phyloP scores from a whole-genome alignment of 1,140 invertebrate genomes.

The Drosophila lowei region DNA sequence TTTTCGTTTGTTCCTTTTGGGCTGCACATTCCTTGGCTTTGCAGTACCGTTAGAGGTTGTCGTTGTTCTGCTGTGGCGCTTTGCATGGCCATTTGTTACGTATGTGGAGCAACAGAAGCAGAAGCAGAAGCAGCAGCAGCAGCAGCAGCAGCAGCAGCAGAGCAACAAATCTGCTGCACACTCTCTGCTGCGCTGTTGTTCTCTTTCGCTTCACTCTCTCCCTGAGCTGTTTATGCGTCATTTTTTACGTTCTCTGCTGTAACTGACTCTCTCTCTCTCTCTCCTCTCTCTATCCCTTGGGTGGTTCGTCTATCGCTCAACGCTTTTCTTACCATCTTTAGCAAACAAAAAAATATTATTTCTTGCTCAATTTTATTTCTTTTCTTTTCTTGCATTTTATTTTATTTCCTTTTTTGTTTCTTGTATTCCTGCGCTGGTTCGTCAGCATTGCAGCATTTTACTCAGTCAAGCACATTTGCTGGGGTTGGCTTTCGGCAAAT shows the following conservation, averaged over 20 bases:
- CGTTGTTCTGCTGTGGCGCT: slow-evolving; percentile 59
- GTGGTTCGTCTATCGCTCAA: slow-evolving; percentile 21
- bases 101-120: slow-evolving; percentile 32
- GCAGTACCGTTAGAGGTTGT: slow-evolving; percentile 69
- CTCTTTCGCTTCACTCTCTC: slow-evolving; percentile 8
- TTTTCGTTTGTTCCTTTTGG: slow-evolving; percentile 46
- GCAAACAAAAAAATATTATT: slow-evolving; percentile 57
- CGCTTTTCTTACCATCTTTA: slow-evolving; percentile 66
- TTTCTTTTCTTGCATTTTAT: slow-evolving; percentile 17
- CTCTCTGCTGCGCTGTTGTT: slow-evolving; percentile 21
- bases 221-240: slow-evolving; percentile 36
- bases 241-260: slow-evolving; percentile 30
- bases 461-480: slow-evolving; percentile 40
- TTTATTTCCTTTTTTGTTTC: slow-evolving; percentile 18
- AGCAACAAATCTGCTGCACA: slow-evolving; percentile 53
- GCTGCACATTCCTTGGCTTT: slow-evolving; percentile 74
- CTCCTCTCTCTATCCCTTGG: slow-evolving; percentile 6
- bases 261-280: background rate
- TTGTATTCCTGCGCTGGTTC: slow-evolving; percentile 45
- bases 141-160: too few species aligned
- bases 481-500: slow-evolving; percentile 35
- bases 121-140: too few species aligned
- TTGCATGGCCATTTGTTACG: slow-evolving; percentile 73
- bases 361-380: slow-evolving; percentile 55
- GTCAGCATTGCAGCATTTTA: slow-evolving; percentile 77